Conservation (phyloP, 2,113 vertebrate genomes). For the Otis tarda region DNA sequence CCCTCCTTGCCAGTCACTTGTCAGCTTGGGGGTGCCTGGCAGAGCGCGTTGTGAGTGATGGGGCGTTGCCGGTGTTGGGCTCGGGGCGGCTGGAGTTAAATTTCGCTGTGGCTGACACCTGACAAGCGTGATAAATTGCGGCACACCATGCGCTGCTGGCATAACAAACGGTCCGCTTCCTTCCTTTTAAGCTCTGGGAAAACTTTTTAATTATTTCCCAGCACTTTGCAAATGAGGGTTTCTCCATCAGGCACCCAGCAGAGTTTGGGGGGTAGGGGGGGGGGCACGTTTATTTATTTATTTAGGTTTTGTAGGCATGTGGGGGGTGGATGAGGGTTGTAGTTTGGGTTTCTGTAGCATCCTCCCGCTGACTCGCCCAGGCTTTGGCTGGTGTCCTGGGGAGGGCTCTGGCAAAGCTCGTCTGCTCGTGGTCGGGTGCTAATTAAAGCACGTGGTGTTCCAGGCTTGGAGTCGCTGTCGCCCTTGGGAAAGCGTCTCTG, state of each 20-base stretch:
- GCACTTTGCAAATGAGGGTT: constrained; percentile 57
- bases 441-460: background rate
- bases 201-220: constrained; percentile 63
- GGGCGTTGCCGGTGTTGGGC: background rate
- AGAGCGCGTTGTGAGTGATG: background rate
- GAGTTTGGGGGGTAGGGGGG: background rate
- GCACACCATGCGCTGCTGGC: background rate
- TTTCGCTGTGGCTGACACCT: constrained; percentile 64
- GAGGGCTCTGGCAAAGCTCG: background rate
- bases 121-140: constrained; percentile 57
- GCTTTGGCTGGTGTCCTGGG: background rate
- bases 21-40: background rate
- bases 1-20: background rate
- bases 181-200: constrained; percentile 57
- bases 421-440: background rate
- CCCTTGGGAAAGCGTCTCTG: background rate
- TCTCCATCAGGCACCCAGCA: background rate
- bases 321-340: background rate
- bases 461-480: background rate
- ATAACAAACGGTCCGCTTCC: constrained; percentile 43
- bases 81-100: constrained; percentile 44
- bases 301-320: background rate
- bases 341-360: background rate
- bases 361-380: background rate
- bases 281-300: background rate